These are phyloP conservation scores for Melitaea cinxia DNA, from an alignment of 1,140 invertebrate genomes.

Conservation along the genomic window DNA sequence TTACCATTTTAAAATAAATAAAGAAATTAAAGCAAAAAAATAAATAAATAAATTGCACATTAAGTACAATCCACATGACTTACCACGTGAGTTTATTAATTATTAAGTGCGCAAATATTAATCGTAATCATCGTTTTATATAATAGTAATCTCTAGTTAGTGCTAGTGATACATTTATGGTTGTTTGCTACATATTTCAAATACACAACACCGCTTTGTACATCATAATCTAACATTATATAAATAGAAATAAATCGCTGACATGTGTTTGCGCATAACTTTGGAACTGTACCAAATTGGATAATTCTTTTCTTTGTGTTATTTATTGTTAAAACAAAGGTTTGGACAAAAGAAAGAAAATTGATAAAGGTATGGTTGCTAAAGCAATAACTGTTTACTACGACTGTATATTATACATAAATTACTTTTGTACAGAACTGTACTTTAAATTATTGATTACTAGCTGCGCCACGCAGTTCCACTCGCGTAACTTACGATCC, in stretches of 20 bases:
- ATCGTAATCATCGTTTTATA: background rate
- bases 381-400: too few relatives aligned
- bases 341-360: too few relatives aligned
- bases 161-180: background rate
- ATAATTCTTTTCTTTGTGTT: too few relatives aligned
- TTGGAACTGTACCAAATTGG: too few relatives aligned
- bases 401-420: too few relatives aligned
- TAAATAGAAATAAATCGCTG: background rate
- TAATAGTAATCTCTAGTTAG: background rate
- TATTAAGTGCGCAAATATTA: constrained; percentile 18
- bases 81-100: constrained; percentile 9
- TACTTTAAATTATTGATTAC: too few relatives aligned
- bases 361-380: too few relatives aligned
- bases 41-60: background rate
- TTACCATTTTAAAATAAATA: too few relatives aligned
- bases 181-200: background rate
- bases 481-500: too few relatives aligned
- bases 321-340: too few relatives aligned
- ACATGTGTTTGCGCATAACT: background rate
- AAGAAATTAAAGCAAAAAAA: background rate
- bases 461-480: too few relatives aligned
- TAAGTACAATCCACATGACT: constrained; percentile 1
- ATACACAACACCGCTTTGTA: constrained; percentile 4
- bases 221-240: background rate
- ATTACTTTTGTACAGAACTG: too few relatives aligned